Percentiles rank a stretch among this genome's conserved stretches.
Evolutionary conservation across 2,797 vertebrate species (phyloP).

Genomic region (Enteromius anoplus): DNA sequence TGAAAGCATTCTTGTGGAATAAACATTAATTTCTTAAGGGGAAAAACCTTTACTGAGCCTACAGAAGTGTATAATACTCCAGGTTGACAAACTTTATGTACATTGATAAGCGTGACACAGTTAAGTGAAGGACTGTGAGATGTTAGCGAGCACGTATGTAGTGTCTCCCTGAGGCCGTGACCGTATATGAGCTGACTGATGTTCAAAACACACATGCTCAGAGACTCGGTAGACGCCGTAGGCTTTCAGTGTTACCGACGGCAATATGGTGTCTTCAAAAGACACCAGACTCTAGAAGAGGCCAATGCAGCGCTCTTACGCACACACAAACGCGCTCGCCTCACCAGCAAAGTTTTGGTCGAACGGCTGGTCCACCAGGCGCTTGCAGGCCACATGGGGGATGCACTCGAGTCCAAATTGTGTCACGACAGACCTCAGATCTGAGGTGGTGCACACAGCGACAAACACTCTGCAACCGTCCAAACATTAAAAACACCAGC

Average conservation of each 20-base stretch:
- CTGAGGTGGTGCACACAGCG: background rate
- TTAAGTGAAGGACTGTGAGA: conserved; percentile 25
- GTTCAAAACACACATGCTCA: conserved; percentile 84
- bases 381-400: background rate
- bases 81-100: background rate
- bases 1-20: background rate
- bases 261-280: conserved; percentile 88
- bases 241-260: conserved; percentile 79
- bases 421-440: conserved; percentile 4
- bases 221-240: conserved; percentile 82
- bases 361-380: background rate
- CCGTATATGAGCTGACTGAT: conserved; percentile 81
- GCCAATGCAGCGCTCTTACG: conserved; percentile 81
- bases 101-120: background rate
- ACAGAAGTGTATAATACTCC: background rate
- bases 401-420: background rate
- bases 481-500: conserved; percentile 59
- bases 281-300: conserved; percentile 84
- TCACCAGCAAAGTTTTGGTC: background rate
- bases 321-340: conserved; percentile 69
- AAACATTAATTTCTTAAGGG: background rate
- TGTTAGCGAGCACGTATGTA: conserved; percentile 49
- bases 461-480: conserved; percentile 39
- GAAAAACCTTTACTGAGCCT: background rate
- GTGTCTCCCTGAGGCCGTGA: conserved; percentile 82